Evolutionary conservation across 2,113 vertebrate species (phyloP).

Genomic region (Upupa epops): DNA sequence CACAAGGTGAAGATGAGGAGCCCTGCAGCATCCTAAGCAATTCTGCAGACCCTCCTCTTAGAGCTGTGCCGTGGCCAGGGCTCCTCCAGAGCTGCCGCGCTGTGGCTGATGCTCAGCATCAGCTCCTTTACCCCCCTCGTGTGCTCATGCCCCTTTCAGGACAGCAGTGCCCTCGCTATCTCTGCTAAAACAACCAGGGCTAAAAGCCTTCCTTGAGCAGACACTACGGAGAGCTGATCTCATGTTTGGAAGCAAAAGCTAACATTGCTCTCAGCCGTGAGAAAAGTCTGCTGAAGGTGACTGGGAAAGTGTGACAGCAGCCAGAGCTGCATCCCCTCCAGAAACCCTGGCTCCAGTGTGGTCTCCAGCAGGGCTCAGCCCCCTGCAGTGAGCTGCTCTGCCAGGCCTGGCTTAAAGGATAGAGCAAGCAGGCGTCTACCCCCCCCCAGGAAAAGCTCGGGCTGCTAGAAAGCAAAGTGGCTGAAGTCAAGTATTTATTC

Average conservation of each 20-base stretch:
- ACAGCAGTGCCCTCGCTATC: neutral
- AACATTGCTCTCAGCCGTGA: neutral
- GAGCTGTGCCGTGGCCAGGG: neutral
- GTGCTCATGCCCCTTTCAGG: neutral
- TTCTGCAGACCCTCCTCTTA: neutral
- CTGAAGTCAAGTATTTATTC: slow-evolving; percentile 60
- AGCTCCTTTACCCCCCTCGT: neutral
- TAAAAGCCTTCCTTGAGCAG: neutral
- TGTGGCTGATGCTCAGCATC: neutral
- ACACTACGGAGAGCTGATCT: neutral
- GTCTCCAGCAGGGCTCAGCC: slow-evolving; percentile 22
- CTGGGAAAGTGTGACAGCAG: neutral
- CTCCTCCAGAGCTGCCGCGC: neutral
- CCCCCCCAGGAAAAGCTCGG: slow-evolving; percentile 38
- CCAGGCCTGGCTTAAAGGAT: slow-evolving; percentile 58
- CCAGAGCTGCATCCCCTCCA: neutral
- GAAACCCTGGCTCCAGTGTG: slow-evolving; percentile 7
- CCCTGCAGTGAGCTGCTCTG: slow-evolving; percentile 3
- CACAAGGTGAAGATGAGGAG: neutral
- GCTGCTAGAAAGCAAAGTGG: slow-evolving; percentile 36
- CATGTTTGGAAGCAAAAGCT: neutral
- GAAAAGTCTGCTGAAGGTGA: neutral
- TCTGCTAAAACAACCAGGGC: neutral
- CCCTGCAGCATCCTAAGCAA: neutral
- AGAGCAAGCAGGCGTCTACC: slow-evolving; percentile 35